Evolutionary conservation across 2,888 invertebrate species (phyloP).

Genomic region (Noctuana brunneofusca): DNA sequence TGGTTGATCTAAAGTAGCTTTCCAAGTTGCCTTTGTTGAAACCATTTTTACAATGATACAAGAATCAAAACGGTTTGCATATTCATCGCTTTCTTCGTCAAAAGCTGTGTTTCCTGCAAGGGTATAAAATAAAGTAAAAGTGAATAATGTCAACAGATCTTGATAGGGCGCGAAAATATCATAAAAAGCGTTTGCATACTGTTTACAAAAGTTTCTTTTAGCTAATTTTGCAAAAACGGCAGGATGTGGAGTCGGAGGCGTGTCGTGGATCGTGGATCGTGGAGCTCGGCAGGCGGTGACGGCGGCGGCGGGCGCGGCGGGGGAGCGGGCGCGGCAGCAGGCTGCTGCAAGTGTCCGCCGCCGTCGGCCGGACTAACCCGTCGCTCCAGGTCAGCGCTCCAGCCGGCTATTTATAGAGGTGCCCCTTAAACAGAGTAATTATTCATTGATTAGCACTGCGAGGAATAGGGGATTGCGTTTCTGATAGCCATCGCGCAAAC

Average conservation of each 20-base stretch:
- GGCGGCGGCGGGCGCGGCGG: conserved; percentile 40
- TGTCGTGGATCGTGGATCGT: conserved; percentile 50
- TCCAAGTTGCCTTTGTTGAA: no score
- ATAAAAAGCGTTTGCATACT: conserved; percentile 40
- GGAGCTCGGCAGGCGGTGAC: conserved; percentile 52
- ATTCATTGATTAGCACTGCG: conserved; percentile 83
- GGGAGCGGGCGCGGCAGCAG: conserved; percentile 46
- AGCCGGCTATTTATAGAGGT: conserved; percentile 82
- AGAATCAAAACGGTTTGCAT: no score
- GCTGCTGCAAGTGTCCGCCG: conserved; percentile 76
- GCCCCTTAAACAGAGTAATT: conserved; percentile 83
- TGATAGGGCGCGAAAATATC: conserved; percentile 9
- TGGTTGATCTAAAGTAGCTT: no score
- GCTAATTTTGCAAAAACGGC: conserved; percentile 72
- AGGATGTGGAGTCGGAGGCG: conserved; percentile 74
- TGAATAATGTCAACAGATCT: conserved; percentile 8
- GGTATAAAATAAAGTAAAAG: no score
- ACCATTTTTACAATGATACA: no score
- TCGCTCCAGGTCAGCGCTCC: conserved; percentile 83
- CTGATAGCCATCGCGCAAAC: conserved; percentile 81
- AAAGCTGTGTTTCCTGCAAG: neutral
- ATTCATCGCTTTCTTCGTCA: no score
- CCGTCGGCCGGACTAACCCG: conserved; percentile 81
- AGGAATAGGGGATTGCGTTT: conserved; percentile 82
- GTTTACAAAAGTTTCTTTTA: conserved; percentile 65